Percentiles rank a stretch among this genome's conserved stretches.
Evolutionary conservation across 2,113 vertebrate species (phyloP).

Genomic region (Platycercus adscitus): DNA sequence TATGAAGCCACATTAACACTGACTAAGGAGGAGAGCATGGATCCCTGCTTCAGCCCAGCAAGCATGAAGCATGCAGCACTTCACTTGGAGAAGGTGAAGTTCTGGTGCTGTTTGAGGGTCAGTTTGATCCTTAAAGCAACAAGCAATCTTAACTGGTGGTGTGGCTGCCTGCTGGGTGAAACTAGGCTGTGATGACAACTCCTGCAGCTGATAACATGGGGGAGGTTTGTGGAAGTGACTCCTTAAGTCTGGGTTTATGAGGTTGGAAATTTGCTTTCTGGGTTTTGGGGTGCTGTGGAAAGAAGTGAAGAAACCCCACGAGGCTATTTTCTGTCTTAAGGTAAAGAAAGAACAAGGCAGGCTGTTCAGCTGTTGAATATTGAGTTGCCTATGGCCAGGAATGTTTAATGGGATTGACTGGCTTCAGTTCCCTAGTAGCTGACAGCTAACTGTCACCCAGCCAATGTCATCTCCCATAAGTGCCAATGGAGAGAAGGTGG

Average conservation of each 20-base stretch:
- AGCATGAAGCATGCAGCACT: not conserved
- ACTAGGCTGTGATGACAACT: not conserved
- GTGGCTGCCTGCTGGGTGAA: not conserved
- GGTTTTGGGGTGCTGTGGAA: not conserved
- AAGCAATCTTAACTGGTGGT: not conserved
- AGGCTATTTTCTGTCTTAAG: not conserved
- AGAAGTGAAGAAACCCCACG: not conserved
- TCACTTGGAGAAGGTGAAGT: not conserved
- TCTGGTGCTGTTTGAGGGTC: not conserved
- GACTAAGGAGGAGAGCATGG: not conserved
- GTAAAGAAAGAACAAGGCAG: not conserved
- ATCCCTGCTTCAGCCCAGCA: not conserved
- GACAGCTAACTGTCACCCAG: not conserved
- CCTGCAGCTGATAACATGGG: accelerated
- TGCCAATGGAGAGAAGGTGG: not conserved
- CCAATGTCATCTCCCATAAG: not conserved
- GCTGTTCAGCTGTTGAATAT: not conserved
- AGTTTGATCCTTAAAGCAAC: not conserved
- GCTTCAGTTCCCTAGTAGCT: not conserved
- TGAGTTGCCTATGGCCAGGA: not conserved
- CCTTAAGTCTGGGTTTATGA: accelerated
- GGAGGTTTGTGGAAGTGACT: not conserved
- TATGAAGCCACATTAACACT: not conserved
- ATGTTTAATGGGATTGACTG: not conserved
- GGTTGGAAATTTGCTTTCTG: not conserved